phyloP scores from a whole-genome alignment of 2,797 vertebrate species.

The Phoxinus dragarum region DNA sequence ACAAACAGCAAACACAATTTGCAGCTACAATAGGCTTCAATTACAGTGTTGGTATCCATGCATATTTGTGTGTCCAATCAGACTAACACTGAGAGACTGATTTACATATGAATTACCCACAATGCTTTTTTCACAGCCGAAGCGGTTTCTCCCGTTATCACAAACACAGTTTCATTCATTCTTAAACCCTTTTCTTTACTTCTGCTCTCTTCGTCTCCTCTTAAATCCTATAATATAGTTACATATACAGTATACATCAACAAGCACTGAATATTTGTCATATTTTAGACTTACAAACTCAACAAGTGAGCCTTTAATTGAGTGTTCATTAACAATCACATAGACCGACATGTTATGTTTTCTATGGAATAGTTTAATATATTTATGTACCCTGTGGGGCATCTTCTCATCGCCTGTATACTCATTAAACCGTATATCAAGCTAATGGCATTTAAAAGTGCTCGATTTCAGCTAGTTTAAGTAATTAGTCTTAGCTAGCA shows the following conservation, averaged over 20 bases:
- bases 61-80: neutral
- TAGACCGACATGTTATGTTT: conserved; percentile 5
- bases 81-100: neutral
- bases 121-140: conserved; percentile 12
- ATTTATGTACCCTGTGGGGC: conserved; percentile 12
- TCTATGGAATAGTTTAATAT: neutral
- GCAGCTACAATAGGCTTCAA: neutral
- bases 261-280: neutral
- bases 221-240: neutral
- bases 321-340: conserved; percentile 8
- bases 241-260: neutral
- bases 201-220: neutral
- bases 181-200: neutral
- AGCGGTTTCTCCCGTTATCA: neutral
- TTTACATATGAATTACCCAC: conserved; percentile 8
- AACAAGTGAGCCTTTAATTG: neutral
- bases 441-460: conserved; percentile 40
- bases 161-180: neutral
- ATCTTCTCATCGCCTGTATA: neutral
- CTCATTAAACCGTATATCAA: conserved; percentile 23
- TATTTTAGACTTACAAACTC: neutral
- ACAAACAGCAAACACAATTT: conserved; percentile 19
- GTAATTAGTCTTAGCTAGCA: conserved; percentile 20
- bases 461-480: conserved; percentile 40
- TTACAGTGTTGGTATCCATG: neutral